Base-by-base conservation (phyloP, 2,888 invertebrate genomes). In the Brachyptera putata region DNA sequence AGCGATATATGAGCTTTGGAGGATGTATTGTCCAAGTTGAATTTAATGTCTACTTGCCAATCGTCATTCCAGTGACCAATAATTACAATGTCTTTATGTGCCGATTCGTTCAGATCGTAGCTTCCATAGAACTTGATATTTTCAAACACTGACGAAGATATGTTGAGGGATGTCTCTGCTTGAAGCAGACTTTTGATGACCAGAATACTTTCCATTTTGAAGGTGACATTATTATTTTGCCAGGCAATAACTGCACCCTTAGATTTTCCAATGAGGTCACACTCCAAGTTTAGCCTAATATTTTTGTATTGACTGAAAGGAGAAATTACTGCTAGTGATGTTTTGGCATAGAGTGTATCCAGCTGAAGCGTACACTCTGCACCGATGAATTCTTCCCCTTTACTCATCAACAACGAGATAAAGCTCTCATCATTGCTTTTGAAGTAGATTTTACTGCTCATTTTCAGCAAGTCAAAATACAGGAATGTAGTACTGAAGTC, bases 91-190 rank as follows among this genome's bases (percentile, higher is more conserved):
- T 21, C 14, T n/a, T 34, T 53, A 16, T 18, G 34, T 11, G 36
- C 18, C 30, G 34, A 11, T 3, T 34, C 5, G 5, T 36, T 36
- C 34, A 53, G n/a, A 34, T 53, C 36, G 11, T 34, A 36, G 34
- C 53, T 36, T 53, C 53, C 53, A 36, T 34, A 53, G 16, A 53
- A 53, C 24, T 36, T 16, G 18, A 53, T 53, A 36, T 36, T 36
- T 9, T 34, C 22, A 21, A 53, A 18, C 9, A 16, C 16, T 21
- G 53, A 53, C 9, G 53, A 22, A 21, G 53, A 36, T 7, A 36
- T 22, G n/a, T 53, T 53, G 13, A 53, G 21, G 3, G 53, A 53
- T 2, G 34, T 22, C 36, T 53, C 53, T 1, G 53, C 53, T 3
- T 13, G 14, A 21, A 53, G 53, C 21, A n/a, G 18, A 2, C 18